Base-by-base conservation (phyloP, 2,888 invertebrate species). In the Apamea epomidion region DNA sequence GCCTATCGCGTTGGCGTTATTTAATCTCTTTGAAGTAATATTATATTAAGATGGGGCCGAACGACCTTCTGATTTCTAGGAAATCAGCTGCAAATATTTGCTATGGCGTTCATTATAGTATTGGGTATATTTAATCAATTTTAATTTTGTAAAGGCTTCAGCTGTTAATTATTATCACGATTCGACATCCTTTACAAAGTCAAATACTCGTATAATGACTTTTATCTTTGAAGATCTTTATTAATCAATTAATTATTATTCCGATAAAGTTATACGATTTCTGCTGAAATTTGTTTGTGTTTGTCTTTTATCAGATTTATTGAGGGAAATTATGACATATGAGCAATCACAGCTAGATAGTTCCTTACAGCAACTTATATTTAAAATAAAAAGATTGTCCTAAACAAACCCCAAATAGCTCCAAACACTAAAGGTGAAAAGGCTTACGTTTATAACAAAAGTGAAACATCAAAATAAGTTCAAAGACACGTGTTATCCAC, bases 21-120 rank as follows among this genome's bases (percentile, higher is more conserved):
- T 71, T 80, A 75, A 87, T 88, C 80, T 82, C 72, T 88, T 86
- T 88, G 81, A 82, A 70, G 45, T 75, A 54, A 81, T 71, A 79
- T 73, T 71, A 80, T 71, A 74, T 81, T 74, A 74, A 68, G 86
- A 84, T 64, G 51, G 62, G 29, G 58, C 42, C 2, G 7, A 16
- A n/a, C 21, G 32, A 60, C 60, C 37, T 64, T 65, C 51, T n/a
- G 21, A 58, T 71, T 69, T 48, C 14, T 14, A 51, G 67, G 29
- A 81, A 85, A 68, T 77, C 64, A 16, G 18, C n/a, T 37, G 62
- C 16, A 37, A 37, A 0, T 76, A 42, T 69, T 73, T 76, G n/a
- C 51, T 45, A 65, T 74, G 58, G 29, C 32, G 58, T 65, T 68
- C 12, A 25, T 71, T 71, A 60, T 10, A 32, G 6, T 54, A 74